Base-by-base conservation (phyloP, 2,113 vertebrate genomes). In the Pangasianodon hypophthalmus region DNA sequence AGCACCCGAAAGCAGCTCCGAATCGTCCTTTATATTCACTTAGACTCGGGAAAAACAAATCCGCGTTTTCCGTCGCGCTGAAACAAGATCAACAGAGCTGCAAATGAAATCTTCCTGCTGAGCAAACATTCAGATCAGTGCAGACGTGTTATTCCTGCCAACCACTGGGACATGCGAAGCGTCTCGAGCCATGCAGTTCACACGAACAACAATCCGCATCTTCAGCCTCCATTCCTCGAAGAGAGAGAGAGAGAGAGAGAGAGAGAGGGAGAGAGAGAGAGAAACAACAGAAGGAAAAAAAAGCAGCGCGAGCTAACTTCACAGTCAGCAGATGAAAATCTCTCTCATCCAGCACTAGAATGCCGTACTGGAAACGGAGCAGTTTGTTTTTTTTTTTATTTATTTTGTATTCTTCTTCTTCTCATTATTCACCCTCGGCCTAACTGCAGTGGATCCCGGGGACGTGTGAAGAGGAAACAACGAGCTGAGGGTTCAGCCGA, bases 221-320 rank as follows among this genome's bases (percentile, higher is more conserved):
- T 95, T 96, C 96, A 93, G 94, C 95, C 95, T 96, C 96, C 96
- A 96, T 96, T 94, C 95, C 95, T 94, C 91, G 88, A 2, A 21
- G 50, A 82, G 46, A 29, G 46, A 6, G 21, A 11, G 19, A 50
- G 26, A 46, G 2, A 50, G 37, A 21, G n/a, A 37, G 62, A 18
- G 8, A n/a, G 19, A 54, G n/a, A 37, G 62, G 6, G 8, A n/a
- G 19, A 54, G 19, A 18, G 26, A 54, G 4, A 2, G 7, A 37
- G 37, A 37, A 37, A 37, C 37, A 37, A 37, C 37, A 37, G 37
- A 37, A 37, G 37, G 37, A 37, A 37, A 37, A 32, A 13, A 92
- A 91, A 91, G 90, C 79, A 92, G 92, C 90, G 92, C 89, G 88
- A n/a, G 58, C n/a, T 18, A 90, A 58, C 91, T 84, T 92, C 79